These are phyloP conservation scores for Achroia grisella DNA, from an alignment of 1,140 invertebrate genomes.

Conservation along the genomic window DNA sequence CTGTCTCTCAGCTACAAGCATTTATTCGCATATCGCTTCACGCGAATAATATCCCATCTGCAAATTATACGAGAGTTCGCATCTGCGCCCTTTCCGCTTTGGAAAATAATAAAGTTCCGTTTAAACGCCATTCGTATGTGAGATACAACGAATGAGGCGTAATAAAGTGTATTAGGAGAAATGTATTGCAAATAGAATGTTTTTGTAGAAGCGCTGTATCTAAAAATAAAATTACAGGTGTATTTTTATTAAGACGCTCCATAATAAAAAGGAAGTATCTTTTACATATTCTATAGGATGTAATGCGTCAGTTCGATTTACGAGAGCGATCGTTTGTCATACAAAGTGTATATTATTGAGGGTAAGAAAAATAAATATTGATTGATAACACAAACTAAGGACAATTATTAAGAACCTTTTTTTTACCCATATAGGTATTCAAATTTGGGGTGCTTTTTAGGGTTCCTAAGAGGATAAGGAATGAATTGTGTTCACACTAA, in stretches of 20 bases:
- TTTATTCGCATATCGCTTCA: constrained; percentile 36
- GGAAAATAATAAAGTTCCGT: constrained; percentile 63
- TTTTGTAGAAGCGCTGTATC: background rate
- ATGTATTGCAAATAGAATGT: constrained; percentile 51
- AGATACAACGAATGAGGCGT: constrained; percentile 55
- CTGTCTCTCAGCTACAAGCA: constrained; percentile 26
- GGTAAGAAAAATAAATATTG: too few relatives aligned
- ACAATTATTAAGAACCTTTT: too few relatives aligned
- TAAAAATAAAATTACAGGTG: constrained; percentile 9
- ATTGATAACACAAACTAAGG: too few relatives aligned
- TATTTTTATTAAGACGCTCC: constrained; percentile 7
- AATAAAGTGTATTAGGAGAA: constrained; percentile 64
- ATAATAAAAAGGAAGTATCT: too few relatives aligned
- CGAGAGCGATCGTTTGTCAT: too few relatives aligned
- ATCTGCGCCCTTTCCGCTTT: constrained; percentile 51
- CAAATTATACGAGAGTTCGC: constrained; percentile 44
- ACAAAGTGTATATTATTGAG: too few relatives aligned
- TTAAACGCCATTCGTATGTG: constrained; percentile 67
- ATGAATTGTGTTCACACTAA: too few relatives aligned
- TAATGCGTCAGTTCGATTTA: too few relatives aligned
- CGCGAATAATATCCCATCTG: constrained; percentile 32
- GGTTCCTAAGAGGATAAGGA: too few relatives aligned
- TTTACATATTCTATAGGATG: too few relatives aligned
- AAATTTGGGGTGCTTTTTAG: too few relatives aligned
- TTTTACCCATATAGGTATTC: too few relatives aligned